Evolutionary conservation across 2,113 vertebrate genomes (phyloP), one percentile per base, ranked within the genome.

Genomic region (Triplophysa tibetana): DNA sequence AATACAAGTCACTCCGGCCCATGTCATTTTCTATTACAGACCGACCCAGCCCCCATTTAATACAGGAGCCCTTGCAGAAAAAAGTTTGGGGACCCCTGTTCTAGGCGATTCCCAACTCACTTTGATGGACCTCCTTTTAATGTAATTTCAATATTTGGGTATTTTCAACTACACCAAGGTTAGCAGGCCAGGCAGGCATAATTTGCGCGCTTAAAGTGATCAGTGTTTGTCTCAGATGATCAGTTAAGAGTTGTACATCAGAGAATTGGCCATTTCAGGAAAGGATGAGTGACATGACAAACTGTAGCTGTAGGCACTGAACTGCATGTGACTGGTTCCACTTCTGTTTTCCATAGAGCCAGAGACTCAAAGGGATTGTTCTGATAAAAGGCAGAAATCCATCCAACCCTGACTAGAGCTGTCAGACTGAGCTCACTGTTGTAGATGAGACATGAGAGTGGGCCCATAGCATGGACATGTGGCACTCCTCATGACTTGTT

Each of bases 221-320:
- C 9, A 41, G 13, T 16, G 41, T 41, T 29, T 5, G 2, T 29
- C 24, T 24, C n/a, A n/a, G 23, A 38, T 60, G 10, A 70, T 61
- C 26, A 58, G 8, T 61, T 70, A 3, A 43, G 41, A 48, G 52
- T 23, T 60, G 26, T 50, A 38, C 75, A 60, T 73, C 54, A 79
- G 33, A 75, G 69, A 16, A 12, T 68, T 0, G 68, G 83, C 65
- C 58, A 86, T 88, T 90, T 88, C 84, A 86, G 87, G 85, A 87
- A 81, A 81, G 69, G 38, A 80, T 85, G 87, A 89, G 79, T 26
- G 16, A 80, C 81, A 70, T 89, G 87, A 87, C 87, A 88, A 85
- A 82, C 84, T 65, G 69, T 86, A 23, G 86, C 88, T 86, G 26
- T 29, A 85, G 88, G 82, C 86, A 84, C 76, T 45, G n/a, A 56